Base-by-base conservation (phyloP, 2,888 invertebrate species). In the Parascotia fuliginaria region DNA sequence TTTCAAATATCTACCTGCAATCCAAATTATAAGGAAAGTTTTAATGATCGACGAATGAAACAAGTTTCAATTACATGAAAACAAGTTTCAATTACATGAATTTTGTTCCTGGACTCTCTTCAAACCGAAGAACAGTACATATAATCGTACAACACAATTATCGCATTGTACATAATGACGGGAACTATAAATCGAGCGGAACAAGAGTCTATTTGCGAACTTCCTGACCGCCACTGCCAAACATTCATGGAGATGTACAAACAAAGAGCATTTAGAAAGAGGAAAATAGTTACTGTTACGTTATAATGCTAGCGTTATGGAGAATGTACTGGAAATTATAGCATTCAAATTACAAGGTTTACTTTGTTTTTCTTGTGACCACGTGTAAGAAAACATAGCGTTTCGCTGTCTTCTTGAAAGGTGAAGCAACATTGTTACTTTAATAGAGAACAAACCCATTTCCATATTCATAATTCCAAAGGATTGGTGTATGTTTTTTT, bases 121-220 rank as follows among this genome's bases (percentile, higher is more conserved):
- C 24, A 7, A 6, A 24, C 24, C 3, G 7, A 6, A 1, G 24
- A 4, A 6, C 3, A 14, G 2, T n/a, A 33, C 13, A 39, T 15
- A 14, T 22, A 22, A 15, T 32, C 22, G 34, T 5, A 9, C 11
- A 12, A 37, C 24, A 45, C 48, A 48, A 42, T 49, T 38, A 49
- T 24, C 37, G 37, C 48, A 42, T 36, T 42, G 48, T 48, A 37
- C 19, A 32, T 33, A 42, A 42, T 27, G 32, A 9, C 50, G 36
- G 65, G 50, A 65, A 65, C 58, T 22, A 61, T 69, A 51, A 62
- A 60, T 42, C 11, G 27, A 27, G 48, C 48, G 54, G 56, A 50
- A 52, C 45, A 22, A 42, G 29, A 41, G 36, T 50, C 68, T 70
- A 71, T 71, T 73, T 73, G 64, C 68, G 60, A 13, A 61, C 59